Conservation (phyloP, 2,797 vertebrate species). For the Etheostoma nigrum region DNA sequence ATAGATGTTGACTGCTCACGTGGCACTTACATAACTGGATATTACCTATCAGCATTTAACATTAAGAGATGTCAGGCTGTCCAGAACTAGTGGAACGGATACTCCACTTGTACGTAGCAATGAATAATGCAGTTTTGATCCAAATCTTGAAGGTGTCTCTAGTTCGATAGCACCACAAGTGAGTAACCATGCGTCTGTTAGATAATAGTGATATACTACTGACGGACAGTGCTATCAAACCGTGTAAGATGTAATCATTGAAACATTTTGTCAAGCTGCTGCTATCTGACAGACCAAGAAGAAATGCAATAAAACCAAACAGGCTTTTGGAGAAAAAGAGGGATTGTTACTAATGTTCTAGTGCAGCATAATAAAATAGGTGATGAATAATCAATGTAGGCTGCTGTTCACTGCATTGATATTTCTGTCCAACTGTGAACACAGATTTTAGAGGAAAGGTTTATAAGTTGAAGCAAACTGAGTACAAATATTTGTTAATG, state of each 20-base stretch:
- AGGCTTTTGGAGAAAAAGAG: conserved; percentile 30
- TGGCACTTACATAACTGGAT: conserved; percentile 67
- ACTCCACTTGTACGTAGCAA: background rate
- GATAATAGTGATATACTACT: conserved; percentile 53
- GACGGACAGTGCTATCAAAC: conserved; percentile 45
- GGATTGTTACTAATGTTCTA: conserved; percentile 16
- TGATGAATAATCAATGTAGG: conserved; percentile 27
- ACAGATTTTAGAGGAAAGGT: background rate
- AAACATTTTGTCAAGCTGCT: conserved; percentile 45
- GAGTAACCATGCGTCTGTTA: conserved; percentile 30
- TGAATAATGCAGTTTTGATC: conserved; percentile 18
- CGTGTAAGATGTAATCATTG: conserved; percentile 46
- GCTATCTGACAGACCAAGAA: conserved; percentile 29
- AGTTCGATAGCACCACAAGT: conserved; percentile 26
- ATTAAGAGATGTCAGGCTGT: conserved; percentile 27
- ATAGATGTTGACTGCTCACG: conserved; percentile 67
- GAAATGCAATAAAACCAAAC: conserved; percentile 24
- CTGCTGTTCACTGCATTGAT: background rate
- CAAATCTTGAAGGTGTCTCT: conserved; percentile 24
- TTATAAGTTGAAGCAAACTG: background rate
- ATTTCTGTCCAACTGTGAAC: conserved; percentile 18
- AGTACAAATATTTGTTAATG: conserved; percentile 12
- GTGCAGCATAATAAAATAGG: background rate
- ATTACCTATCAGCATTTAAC: conserved; percentile 61
- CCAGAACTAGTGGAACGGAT: conserved; percentile 4